Evolutionary conservation across 1,140 invertebrate genomes (phyloP).

Genomic region (Gryon sp.): DNA sequence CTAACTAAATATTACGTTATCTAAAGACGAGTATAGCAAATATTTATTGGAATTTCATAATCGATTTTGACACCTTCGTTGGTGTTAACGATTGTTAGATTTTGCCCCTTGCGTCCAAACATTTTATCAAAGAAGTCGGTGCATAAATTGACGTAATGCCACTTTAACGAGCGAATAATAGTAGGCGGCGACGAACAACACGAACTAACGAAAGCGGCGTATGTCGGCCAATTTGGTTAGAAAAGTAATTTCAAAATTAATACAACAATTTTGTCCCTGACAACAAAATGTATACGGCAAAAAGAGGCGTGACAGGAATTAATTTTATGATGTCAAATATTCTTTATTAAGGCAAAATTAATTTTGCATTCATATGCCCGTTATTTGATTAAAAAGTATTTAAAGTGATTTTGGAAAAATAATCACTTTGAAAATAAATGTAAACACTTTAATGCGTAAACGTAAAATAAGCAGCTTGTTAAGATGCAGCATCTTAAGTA

Average conservation of each 20-base stretch:
- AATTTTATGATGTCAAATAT: conserved; percentile 37
- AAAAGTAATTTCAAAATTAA: conserved; percentile 53
- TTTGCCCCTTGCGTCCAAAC: not conserved
- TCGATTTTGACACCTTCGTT: conserved; percentile 9
- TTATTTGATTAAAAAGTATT: too few species aligned
- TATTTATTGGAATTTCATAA: conserved; percentile 20
- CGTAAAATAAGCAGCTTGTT: conserved; percentile 1
- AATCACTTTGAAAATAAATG: too few species aligned
- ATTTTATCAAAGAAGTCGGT: conserved; percentile 29
- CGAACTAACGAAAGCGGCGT: conserved; percentile 32
- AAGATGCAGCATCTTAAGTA: conserved; percentile 1
- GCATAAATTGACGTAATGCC: conserved; percentile 49
- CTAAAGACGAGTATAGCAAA: not conserved
- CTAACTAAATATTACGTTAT: too few species aligned
- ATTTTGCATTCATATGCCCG: too few species aligned
- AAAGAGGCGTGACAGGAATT: conserved; percentile 32
- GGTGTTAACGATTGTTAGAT: not conserved
- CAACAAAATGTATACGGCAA: conserved; percentile 27
- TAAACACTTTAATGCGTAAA: too few species aligned
- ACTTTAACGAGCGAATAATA: conserved; percentile 52
- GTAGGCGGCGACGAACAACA: conserved; percentile 14
- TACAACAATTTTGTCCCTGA: conserved; percentile 33
- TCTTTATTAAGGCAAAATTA: too few species aligned
- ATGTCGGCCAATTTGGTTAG: conserved; percentile 29
- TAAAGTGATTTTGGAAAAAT: too few species aligned